Conservation (phyloP, 2,797 vertebrate genomes). For the Centroberyx gerrardi region DNA sequence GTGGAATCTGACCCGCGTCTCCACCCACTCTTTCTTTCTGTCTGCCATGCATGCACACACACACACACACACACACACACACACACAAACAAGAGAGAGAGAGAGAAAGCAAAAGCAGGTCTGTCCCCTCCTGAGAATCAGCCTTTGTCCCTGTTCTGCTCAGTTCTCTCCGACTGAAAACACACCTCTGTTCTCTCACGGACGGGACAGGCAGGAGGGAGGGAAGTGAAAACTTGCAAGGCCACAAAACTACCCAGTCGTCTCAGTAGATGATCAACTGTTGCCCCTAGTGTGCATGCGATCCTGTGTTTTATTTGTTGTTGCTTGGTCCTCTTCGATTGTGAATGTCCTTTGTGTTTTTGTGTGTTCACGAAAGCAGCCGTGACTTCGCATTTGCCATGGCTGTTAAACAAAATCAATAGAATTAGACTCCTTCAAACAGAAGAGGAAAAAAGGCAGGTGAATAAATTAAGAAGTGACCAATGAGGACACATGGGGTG, state of each 20-base stretch:
- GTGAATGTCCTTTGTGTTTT: background rate
- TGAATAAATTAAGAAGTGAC: background rate
- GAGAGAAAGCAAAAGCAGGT: slow-evolving; percentile 47
- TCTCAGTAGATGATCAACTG: background rate
- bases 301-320: background rate
- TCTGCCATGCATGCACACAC: slow-evolving; percentile 23
- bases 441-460: no score
- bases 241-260: slow-evolving; percentile 6
- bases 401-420: background rate
- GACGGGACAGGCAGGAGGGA: slow-evolving; percentile 5
- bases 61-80: slow-evolving; percentile 14
- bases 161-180: slow-evolving; percentile 40
- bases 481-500: background rate
- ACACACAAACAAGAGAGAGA: slow-evolving; percentile 15
- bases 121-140: slow-evolving; percentile 63
- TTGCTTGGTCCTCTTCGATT: background rate
- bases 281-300: background rate
- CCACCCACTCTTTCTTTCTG: slow-evolving; percentile 51
- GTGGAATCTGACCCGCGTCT: slow-evolving; percentile 67
- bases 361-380: background rate
- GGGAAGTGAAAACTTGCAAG: slow-evolving; percentile 30
- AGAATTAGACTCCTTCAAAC: background rate
- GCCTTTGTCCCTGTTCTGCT: slow-evolving; percentile 63
- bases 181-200: slow-evolving; percentile 62
- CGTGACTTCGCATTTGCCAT: background rate